Evolutionary conservation across 2,113 vertebrate species (phyloP), one percentile per base, ranked within the genome.

Genomic region (Orthochromis indermauri): DNA sequence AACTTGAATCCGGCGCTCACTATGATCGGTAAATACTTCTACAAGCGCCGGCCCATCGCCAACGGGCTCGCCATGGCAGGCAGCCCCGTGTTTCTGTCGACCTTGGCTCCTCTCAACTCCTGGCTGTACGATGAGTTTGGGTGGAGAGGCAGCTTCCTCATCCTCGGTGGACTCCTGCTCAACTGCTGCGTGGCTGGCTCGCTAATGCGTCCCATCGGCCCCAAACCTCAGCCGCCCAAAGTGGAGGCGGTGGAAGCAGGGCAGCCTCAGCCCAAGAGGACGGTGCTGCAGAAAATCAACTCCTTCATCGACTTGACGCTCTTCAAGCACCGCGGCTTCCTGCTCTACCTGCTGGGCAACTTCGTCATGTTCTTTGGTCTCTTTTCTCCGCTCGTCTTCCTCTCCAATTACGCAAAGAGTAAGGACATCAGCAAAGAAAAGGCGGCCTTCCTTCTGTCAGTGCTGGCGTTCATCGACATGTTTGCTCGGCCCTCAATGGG

Each of bases 21-120:
- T 1, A 99, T 99, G 98, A 99, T 99, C 0, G 99, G 99, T 51
- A 99, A 98, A 88, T 99, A 99, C 91, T 99, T 99, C 95, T 99
- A 96, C 95, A 97, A 98, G 86, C 97, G 84, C 2, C 97, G 99
- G 11, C 99, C 99, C 1, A 94, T 99, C 86, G 99, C 99, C 57
- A 99, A 99, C 2, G 99, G 99, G 19, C 95, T 99, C 57, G 98
- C 99, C 0, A 99, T 99, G 99, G 99, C 99, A 0, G 98, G 99
- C 88, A 99, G 99, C 91, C 99, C 99, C 0, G 98, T 99, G n/a
- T 98, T 99, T 81, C 96, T 99, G 54, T 99, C 97, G 57, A 99
- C 98, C 0, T 91, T 99, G 91, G 98, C 98, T 0, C 99, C 98
- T 0, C 82, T 99, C 51, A 99, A 99, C 95, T 97, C 98, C 81